phyloP scores from a whole-genome alignment of 1,140 invertebrate genomes.

The Homalodisca vitripennis region DNA sequence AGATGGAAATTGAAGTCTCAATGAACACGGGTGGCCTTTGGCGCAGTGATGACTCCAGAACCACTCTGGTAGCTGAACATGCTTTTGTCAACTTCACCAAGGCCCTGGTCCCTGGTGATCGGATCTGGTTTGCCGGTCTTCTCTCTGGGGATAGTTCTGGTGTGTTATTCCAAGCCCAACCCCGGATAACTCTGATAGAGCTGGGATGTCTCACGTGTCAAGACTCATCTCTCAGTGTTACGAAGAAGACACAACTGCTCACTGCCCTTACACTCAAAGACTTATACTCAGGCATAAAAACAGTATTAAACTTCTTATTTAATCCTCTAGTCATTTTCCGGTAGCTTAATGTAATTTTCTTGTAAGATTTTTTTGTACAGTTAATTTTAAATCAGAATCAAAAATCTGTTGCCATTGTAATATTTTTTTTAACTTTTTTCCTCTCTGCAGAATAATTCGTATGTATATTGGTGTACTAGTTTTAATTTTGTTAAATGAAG shows the following conservation, averaged over 20 bases:
- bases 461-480: no score
- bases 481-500: no score
- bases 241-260: slow-evolving; percentile 51
- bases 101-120: slow-evolving; percentile 62
- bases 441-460: no score
- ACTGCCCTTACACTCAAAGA: slow-evolving; percentile 54
- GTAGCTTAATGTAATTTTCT: no score
- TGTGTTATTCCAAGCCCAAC: slow-evolving; percentile 37
- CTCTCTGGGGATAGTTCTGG: no score
- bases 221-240: slow-evolving; percentile 51
- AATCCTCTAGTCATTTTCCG: slow-evolving; percentile 70
- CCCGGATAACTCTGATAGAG: slow-evolving; percentile 60
- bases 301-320: slow-evolving; percentile 70
- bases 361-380: no score
- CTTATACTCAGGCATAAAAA: slow-evolving; percentile 63
- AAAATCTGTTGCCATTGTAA: no score
- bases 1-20: slow-evolving; percentile 65
- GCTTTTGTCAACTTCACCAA: slow-evolving; percentile 70
- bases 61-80: slow-evolving; percentile 59
- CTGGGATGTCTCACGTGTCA: slow-evolving; percentile 67
- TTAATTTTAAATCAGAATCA: no score
- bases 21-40: slow-evolving; percentile 65
- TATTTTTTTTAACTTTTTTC: no score
- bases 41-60: slow-evolving; percentile 59
- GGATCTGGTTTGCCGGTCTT: slow-evolving; percentile 71